These are phyloP conservation scores for Coccyzus lansbergi DNA, from an alignment of 2,797 vertebrate species.

Conservation along the genomic window DNA sequence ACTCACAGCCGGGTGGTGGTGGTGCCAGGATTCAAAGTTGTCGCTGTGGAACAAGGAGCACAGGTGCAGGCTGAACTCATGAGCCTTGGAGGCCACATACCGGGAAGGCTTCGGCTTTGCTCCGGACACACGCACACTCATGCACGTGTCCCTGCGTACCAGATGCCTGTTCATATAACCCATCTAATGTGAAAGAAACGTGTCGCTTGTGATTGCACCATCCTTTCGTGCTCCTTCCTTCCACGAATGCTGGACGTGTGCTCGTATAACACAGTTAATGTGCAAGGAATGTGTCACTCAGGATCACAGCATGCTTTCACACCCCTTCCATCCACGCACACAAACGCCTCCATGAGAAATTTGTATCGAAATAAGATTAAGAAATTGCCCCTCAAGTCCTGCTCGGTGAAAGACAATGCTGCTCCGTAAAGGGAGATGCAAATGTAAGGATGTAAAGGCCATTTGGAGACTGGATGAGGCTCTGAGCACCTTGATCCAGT, in stretches of 20 bases:
- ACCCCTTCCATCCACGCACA: accelerated
- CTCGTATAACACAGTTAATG: accelerated
- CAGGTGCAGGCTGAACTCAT: conserved; percentile 21
- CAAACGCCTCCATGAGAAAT: accelerated
- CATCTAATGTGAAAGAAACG: accelerated
- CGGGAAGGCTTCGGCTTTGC: neutral
- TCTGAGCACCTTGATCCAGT: no score
- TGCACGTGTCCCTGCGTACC: accelerated
- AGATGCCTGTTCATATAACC: accelerated
- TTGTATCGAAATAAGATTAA: accelerated
- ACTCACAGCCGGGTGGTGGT: neutral
- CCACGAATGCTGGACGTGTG: accelerated
- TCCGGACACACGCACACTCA: accelerated
- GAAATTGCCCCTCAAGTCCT: accelerated
- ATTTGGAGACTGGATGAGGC: neutral
- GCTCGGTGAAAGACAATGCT: neutral
- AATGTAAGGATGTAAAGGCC: neutral
- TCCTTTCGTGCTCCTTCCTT: neutral
- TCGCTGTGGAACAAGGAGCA: neutral
- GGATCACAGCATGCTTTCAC: accelerated
- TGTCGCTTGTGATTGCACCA: accelerated
- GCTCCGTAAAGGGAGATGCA: accelerated
- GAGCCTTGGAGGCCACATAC: neutral
- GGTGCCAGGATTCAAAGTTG: neutral
- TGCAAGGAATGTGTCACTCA: accelerated